phyloP scores from a whole-genome alignment of 2,113 vertebrate genomes.

The Jaculus jaculus region DNA sequence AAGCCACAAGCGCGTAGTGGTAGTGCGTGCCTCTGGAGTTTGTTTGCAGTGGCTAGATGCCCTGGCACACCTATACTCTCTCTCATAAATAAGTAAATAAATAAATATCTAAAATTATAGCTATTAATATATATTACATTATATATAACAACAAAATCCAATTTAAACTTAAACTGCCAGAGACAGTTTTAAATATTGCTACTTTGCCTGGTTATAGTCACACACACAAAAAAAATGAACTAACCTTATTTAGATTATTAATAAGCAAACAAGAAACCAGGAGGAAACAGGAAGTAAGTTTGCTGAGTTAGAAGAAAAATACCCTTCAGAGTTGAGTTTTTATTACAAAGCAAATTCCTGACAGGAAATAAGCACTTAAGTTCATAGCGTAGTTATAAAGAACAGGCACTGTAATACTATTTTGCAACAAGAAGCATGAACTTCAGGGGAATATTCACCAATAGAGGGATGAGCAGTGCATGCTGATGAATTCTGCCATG shows the following conservation, averaged over 20 bases:
- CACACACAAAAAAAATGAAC: constrained; percentile 41
- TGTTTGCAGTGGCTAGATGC: no score
- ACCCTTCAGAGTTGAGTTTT: constrained; percentile 20
- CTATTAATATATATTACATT: no score
- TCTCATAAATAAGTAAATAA: no score
- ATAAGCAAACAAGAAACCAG: constrained; percentile 54
- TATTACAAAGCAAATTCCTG: constrained; percentile 61
- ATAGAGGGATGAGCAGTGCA: neutral
- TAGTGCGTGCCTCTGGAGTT: no score
- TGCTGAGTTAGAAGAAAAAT: constrained; percentile 72
- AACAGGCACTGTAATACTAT: constrained; percentile 1
- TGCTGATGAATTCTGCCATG: neutral
- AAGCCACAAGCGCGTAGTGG: no score
- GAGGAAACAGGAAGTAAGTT: constrained; percentile 70
- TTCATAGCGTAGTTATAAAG: constrained; percentile 43
- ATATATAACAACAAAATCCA: neutral
- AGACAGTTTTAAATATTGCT: constrained; percentile 35
- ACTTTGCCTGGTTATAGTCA: constrained; percentile 46
- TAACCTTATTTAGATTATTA: constrained; percentile 67
- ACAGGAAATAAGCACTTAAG: constrained; percentile 53
- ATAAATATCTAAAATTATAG: no score
- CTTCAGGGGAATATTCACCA: constrained; percentile 4
- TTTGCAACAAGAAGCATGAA: constrained; percentile 34
- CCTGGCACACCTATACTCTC: no score
- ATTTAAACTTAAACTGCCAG: constrained; percentile 59